Percentiles rank a stretch among this genome's conserved stretches.
Conservation (phyloP, 2,888 invertebrate species). For the Margaritifera margaritifera region DNA sequence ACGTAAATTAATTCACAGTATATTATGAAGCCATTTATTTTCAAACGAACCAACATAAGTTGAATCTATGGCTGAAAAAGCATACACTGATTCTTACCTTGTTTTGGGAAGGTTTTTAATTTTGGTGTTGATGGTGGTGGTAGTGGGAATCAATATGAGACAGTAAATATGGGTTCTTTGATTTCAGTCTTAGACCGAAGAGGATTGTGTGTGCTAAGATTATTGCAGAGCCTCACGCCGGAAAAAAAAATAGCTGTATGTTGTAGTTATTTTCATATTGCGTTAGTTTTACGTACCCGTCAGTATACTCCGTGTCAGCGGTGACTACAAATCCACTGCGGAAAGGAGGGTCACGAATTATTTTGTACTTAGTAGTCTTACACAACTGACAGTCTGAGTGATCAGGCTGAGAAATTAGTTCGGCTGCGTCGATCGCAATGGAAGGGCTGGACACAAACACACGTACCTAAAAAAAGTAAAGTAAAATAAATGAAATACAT, state of each 20-base stretch:
- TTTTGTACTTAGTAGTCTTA: constrained; percentile 46
- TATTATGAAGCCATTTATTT: no score
- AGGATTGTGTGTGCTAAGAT: no score
- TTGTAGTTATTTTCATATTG: neutral
- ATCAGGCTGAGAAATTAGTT: constrained; percentile 47
- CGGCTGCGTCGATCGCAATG: constrained; percentile 62
- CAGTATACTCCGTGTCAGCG: constrained; percentile 32
- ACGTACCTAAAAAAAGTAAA: constrained; percentile 38
- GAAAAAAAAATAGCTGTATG: neutral
- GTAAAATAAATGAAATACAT: neutral
- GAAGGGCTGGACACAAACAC: constrained; percentile 50
- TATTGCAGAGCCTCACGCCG: no score
- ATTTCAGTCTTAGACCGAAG: neutral
- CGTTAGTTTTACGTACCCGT: constrained; percentile 31
- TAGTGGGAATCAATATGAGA: neutral
- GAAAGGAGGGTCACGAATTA: constrained; percentile 53
- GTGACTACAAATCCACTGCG: constrained; percentile 20
- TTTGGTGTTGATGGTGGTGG: neutral
- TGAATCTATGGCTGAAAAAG: no score
- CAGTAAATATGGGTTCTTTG: neutral
- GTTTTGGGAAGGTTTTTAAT: no score
- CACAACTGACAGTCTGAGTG: constrained; percentile 46
- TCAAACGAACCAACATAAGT: no score
- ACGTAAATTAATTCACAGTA: no score
- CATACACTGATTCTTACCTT: no score